Percentiles rank a stretch among this genome's conserved stretches.
These are phyloP conservation scores for Chrysopilus asiliformis DNA, from an alignment of 2,888 invertebrate species.

Conservation along the genomic window DNA sequence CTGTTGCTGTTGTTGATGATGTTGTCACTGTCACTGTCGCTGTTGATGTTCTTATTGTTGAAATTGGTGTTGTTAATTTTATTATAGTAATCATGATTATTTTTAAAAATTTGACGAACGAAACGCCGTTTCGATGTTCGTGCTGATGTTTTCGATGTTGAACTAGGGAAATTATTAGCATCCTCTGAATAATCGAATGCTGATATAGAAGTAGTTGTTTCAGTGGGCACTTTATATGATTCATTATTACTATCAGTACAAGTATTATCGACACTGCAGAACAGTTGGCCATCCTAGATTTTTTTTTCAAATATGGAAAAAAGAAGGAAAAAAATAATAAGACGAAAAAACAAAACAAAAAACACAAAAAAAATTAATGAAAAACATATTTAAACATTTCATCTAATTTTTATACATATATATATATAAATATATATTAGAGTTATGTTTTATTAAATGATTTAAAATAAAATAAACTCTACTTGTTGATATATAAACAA, in stretches of 20 bases:
- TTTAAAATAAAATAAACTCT: no score
- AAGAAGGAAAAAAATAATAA: slow-evolving; percentile 3
- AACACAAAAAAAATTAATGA: no score
- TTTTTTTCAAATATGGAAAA: neutral
- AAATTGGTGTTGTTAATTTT: neutral
- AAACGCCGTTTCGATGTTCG: slow-evolving; percentile 13
- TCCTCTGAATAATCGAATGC: slow-evolving; percentile 12
- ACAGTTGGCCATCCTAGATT: slow-evolving; percentile 18
- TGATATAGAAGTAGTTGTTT: slow-evolving; percentile 8
- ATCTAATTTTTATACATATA: no score
- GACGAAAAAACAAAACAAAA: slow-evolving; percentile 2
- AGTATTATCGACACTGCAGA: slow-evolving; percentile 19
- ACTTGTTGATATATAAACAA: no score
- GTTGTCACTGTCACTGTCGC: neutral
- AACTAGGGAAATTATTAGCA: slow-evolving; percentile 10
- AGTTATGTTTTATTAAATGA: no score
- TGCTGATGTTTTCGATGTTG: slow-evolving; percentile 16
- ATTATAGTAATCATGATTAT: neutral
- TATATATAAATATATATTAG: no score
- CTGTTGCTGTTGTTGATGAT: no score
- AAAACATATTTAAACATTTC: no score
- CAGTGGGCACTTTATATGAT: slow-evolving; percentile 15
- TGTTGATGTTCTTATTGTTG: neutral
- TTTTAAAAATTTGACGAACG: slow-evolving; percentile 6
- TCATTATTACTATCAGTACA: slow-evolving; percentile 17